Evolutionary conservation across 2,113 vertebrate species (phyloP).

Genomic region (Chloropsis cyanopogon): DNA sequence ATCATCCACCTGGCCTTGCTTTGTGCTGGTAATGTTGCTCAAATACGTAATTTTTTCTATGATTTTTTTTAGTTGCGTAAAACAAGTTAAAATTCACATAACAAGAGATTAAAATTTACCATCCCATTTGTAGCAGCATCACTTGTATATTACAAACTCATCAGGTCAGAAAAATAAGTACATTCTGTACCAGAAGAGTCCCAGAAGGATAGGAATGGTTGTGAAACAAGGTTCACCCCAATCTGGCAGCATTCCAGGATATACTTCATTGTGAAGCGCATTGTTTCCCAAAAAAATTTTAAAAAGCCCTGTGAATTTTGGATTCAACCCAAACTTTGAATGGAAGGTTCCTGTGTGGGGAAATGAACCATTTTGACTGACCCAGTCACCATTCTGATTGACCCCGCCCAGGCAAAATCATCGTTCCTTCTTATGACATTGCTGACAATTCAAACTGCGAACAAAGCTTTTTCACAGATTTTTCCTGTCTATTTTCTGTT

Average conservation of each 20-base stretch:
- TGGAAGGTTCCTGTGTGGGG: background rate
- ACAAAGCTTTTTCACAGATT: background rate
- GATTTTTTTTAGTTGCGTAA: background rate
- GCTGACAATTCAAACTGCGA: background rate
- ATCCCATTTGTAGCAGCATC: background rate
- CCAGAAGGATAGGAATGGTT: background rate
- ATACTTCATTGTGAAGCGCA: background rate
- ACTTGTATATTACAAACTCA: background rate
- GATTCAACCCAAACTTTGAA: background rate
- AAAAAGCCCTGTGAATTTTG: background rate
- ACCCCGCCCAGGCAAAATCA: background rate
- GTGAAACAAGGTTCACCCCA: background rate
- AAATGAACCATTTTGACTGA: background rate
- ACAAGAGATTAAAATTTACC: background rate
- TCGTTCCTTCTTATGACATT: background rate
- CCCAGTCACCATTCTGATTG: background rate
- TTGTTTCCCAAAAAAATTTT: background rate
- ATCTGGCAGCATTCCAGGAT: background rate
- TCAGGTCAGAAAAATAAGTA: background rate
- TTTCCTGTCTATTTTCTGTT: background rate
- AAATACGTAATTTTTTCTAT: background rate
- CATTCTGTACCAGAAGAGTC: background rate
- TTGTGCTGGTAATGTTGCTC: background rate
- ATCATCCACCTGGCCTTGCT: background rate
- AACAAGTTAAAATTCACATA: background rate